Evolutionary conservation across 2,888 invertebrate species (phyloP).

Genomic region (Atethmia centrago): DNA sequence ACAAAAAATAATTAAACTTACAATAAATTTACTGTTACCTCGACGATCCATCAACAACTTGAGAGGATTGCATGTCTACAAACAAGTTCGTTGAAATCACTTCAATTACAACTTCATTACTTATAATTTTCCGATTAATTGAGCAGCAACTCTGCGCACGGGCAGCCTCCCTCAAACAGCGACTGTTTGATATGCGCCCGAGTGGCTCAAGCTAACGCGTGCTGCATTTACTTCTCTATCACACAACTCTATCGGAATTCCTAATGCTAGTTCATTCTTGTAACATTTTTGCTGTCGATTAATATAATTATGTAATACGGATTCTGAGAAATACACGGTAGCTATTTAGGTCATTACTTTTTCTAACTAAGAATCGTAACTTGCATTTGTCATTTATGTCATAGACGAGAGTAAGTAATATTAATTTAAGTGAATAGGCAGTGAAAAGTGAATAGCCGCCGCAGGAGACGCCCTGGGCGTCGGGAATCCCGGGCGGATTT

Average conservation of each 20-base stretch:
- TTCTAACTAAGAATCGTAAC: conserved; percentile 40
- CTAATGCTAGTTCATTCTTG: conserved; percentile 62
- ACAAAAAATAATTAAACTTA: background rate
- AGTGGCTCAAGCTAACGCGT: conserved; percentile 46
- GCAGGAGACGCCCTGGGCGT: too few species aligned
- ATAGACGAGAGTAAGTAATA: conserved; percentile 3
- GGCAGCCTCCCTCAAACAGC: conserved; percentile 36
- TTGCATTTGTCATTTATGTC: conserved; percentile 27
- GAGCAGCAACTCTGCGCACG: conserved; percentile 35
- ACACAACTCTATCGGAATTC: conserved; percentile 69
- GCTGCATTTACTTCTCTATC: conserved; percentile 66
- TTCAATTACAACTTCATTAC: conserved; percentile 48
- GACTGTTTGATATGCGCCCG: conserved; percentile 56
- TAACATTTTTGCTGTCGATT: conserved; percentile 60
- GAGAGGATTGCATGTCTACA: conserved; percentile 38
- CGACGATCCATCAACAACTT: conserved; percentile 5
- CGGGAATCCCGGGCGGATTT: too few species aligned
- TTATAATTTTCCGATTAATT: conserved; percentile 62
- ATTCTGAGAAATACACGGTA: conserved; percentile 34
- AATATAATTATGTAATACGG: conserved; percentile 52
- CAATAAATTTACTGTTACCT: conserved; percentile 7
- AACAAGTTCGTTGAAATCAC: conserved; percentile 43
- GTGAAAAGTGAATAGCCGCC: too few species aligned
- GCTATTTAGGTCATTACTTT: conserved; percentile 52
- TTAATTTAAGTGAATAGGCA: conserved; percentile 5